Evolutionary conservation across 1,140 invertebrate genomes (phyloP).

Genomic region (Cataglyphis hispanica): DNA sequence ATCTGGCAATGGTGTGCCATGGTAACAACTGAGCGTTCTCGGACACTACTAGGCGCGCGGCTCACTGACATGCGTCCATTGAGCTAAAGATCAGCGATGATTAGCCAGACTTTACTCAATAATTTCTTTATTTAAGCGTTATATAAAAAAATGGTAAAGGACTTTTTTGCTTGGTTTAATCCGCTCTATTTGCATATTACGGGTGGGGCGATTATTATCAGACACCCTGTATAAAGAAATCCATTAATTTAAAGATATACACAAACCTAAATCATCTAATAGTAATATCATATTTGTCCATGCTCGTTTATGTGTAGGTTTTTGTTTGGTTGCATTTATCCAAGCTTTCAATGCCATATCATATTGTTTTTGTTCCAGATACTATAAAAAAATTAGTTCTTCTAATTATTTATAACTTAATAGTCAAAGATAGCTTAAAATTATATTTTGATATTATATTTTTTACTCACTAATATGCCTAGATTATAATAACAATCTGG

Average conservation of each 20-base stretch:
- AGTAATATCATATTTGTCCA: conserved; percentile 97
- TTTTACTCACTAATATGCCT: conserved; percentile 93
- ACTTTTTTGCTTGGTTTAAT: no score
- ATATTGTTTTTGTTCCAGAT: conserved; percentile 88
- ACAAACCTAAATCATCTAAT: conserved; percentile 92
- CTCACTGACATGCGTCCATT: no score
- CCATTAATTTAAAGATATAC: conserved; percentile 59
- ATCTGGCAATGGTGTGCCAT: no score
- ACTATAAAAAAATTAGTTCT: conserved; percentile 85
- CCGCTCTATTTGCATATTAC: no score
- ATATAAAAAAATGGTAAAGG: no score
- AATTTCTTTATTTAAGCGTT: no score
- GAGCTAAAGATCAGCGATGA: no score
- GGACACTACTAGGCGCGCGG: no score
- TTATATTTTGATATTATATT: conserved; percentile 13
- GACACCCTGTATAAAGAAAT: no score
- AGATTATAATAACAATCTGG: conserved; percentile 98
- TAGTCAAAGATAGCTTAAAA: conserved; percentile 34
- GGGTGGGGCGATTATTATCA: no score
- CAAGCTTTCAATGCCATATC: conserved; percentile 90
- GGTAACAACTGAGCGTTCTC: no score
- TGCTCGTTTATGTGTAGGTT: conserved; percentile 92
- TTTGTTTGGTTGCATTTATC: conserved; percentile 92
- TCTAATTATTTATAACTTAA: conserved; percentile 45
- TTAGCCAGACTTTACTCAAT: no score